A percentile compares a stretch with the other conserved stretches of the same genome.
These are phyloP conservation scores for Agrotis ipsilon DNA, from an alignment of 2,888 invertebrate genomes.

Conservation along the genomic window DNA sequence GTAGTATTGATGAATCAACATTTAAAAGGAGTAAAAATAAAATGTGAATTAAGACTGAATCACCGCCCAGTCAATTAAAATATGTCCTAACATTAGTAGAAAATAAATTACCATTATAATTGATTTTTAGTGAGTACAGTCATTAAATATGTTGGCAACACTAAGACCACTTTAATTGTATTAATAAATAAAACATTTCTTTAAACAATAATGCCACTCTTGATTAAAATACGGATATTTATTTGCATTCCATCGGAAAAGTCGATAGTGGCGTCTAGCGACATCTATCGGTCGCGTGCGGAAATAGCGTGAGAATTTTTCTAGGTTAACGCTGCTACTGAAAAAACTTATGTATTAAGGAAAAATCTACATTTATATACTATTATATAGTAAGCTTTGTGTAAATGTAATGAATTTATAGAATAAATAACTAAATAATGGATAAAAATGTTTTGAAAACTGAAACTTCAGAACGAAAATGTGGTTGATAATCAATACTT, in stretches of 20 bases:
- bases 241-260: slow-evolving; percentile 51
- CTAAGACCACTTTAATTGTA: slow-evolving; percentile 31
- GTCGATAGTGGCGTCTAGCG: slow-evolving; percentile 72
- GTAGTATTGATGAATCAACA: not conserved
- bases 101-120: slow-evolving; percentile 40
- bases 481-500: slow-evolving; percentile 53
- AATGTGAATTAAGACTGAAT: slow-evolving; percentile 20
- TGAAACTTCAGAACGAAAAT: slow-evolving; percentile 44
- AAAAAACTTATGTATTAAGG: slow-evolving; percentile 7
- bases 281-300: slow-evolving; percentile 73
- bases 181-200: slow-evolving; percentile 53
- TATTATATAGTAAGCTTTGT: not conserved
- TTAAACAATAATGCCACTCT: slow-evolving; percentile 21
- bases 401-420: not conserved
- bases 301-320: slow-evolving; percentile 63
- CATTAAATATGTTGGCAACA: slow-evolving; percentile 52
- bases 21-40: not conserved
- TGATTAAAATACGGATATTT: slow-evolving; percentile 39
- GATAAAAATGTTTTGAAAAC: not conserved
- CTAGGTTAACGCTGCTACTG: slow-evolving; percentile 70
- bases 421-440: not conserved
- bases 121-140: slow-evolving; percentile 19
- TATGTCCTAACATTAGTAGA: slow-evolving; percentile 30
- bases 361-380: slow-evolving; percentile 9
- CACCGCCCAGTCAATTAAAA: slow-evolving; percentile 34